Conservation (phyloP, 2,113 vertebrate species). For the Ailurus styani region DNA sequence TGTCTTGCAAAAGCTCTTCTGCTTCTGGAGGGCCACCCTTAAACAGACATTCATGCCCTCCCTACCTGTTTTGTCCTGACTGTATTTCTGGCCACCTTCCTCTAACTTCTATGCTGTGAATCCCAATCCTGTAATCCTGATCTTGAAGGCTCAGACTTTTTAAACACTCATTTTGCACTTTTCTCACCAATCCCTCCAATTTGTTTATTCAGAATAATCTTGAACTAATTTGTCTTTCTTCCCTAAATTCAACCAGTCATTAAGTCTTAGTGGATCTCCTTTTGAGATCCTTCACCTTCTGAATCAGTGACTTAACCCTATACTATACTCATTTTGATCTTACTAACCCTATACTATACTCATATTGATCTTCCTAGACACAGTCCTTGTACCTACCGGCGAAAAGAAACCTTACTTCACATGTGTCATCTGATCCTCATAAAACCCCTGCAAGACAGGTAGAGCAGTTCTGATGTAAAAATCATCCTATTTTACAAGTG, state of each 20-base stretch:
- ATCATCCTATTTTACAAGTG: not conserved
- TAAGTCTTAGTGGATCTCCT: not conserved
- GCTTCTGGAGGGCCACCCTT: not conserved
- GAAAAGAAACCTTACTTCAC: not conserved
- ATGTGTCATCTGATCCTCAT: not conserved
- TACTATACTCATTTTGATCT: not conserved
- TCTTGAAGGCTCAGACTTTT: not conserved
- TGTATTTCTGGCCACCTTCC: not conserved
- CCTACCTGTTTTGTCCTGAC: not conserved
- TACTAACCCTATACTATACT: not conserved
- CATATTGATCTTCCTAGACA: not conserved
- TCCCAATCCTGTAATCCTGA: not conserved
- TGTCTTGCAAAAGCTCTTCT: not conserved
- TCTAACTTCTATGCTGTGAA: not conserved
- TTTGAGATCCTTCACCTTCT: not conserved
- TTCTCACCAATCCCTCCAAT: not conserved
- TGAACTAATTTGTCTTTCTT: slow-evolving; percentile 15
- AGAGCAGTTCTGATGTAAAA: not conserved
- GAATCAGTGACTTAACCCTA: not conserved
- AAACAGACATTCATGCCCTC: not conserved
- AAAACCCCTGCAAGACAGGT: not conserved
- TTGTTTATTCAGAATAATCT: slow-evolving; percentile 15
- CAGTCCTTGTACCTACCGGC: not conserved
- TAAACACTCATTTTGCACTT: not conserved
- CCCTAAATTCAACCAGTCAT: not conserved